Evolutionary conservation across 1,140 invertebrate species (phyloP), one percentile per base, ranked within the genome.

Genomic region (Sitobion miscanthi): DNA sequence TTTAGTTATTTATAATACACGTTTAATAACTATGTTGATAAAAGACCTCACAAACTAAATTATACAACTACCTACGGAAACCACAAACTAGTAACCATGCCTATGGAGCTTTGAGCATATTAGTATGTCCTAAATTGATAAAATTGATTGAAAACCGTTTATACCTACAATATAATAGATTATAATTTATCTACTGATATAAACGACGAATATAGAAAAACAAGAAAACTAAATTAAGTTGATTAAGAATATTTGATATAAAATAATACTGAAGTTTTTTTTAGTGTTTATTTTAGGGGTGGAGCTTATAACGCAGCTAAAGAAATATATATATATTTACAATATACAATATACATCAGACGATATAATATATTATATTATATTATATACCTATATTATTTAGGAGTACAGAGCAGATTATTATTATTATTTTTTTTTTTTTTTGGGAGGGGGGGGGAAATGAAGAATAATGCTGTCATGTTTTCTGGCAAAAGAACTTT

Each of bases 381-480:
- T 35, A 69, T 14, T 14, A n/a, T 77, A n/a, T 25, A 77, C 62
- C 30, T 35, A 77, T 69, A n/a, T n/a, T 77, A 42, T 85, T 49
- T 49, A 57, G 52, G n/a, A 89, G 30, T 57, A 25, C n/a, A 54
- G 49, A 89, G 45, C 2, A 88, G 62, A 69, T 49, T 49, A 89
- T 89, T 57, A 89, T 89, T 89, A 89, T 89, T 89, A 54, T n/a
- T 87, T 52, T 88, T 54, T 23, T 82, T 91, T 38, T 91, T 91
- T 83, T n/a, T 45, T 4, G 3, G 35, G 77, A 17, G 57, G 77
- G n/a, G 57, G 21, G 57, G 25, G 69, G 14, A 25, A 91, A 91
- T 82, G 69, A 91, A 91, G 62, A 91, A 91, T 91, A 91, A 91
- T 82, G 90, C 69, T 52, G 90, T 91, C 90, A 82, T 91, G n/a